Evolutionary conservation across 2,888 invertebrate species (phyloP).

Genomic region (Brassicogethes aeneus): DNA sequence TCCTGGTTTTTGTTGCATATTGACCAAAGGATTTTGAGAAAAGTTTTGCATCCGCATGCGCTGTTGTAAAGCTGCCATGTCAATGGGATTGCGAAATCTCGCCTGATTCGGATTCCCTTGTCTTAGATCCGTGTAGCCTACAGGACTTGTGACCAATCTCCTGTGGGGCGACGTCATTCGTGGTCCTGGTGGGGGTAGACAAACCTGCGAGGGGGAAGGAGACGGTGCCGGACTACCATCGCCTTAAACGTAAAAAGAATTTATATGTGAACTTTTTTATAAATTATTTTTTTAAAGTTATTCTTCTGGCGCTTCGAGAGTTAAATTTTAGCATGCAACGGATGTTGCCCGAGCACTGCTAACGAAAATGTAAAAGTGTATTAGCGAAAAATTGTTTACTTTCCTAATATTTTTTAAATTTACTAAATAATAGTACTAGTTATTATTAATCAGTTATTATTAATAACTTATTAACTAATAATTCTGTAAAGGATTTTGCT

Average conservation of each 20-base stretch:
- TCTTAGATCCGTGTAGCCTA: constrained; percentile 30
- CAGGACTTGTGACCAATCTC: constrained; percentile 47
- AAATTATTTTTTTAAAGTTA: not conserved
- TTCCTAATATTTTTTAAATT: too few relatives aligned
- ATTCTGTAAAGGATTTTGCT: too few relatives aligned
- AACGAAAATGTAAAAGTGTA: too few relatives aligned
- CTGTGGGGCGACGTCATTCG: constrained; percentile 51
- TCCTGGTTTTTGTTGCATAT: constrained; percentile 29
- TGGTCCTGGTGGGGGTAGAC: constrained; percentile 42
- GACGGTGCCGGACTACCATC: constrained; percentile 52
- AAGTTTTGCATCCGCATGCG: constrained; percentile 28
- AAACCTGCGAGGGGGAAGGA: constrained; percentile 40
- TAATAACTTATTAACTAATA: too few relatives aligned
- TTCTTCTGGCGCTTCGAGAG: too few relatives aligned
- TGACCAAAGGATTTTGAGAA: constrained; percentile 29
- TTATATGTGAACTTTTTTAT: not conserved
- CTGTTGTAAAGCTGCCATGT: constrained; percentile 29
- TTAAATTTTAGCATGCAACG: too few relatives aligned
- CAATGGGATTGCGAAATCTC: constrained; percentile 31
- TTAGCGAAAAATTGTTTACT: too few relatives aligned
- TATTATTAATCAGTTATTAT: too few relatives aligned
- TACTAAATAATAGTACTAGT: too few relatives aligned
- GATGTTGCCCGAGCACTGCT: too few relatives aligned
- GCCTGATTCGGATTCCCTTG: constrained; percentile 25
- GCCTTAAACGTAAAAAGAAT: constrained; percentile 32